Base-by-base conservation (phyloP, 2,888 invertebrate species). In the Drosophila peninsularis region DNA sequence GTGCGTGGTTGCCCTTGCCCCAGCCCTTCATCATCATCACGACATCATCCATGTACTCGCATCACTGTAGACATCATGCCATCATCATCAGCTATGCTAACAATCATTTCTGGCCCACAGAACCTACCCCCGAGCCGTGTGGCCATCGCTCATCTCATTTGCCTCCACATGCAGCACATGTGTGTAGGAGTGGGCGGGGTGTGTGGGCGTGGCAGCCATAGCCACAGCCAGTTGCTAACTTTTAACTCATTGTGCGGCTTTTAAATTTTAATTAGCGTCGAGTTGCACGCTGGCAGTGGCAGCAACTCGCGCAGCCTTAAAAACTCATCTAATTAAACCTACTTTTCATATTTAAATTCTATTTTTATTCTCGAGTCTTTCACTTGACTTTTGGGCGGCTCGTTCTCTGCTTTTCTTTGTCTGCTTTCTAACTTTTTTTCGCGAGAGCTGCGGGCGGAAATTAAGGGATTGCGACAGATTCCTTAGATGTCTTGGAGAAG, bases 191-290 rank as follows among this genome's bases (percentile, higher is more conserved):
- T 36, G 27, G 32, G 27, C 30, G 27, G 32, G 41, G 50, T n/a
- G 60, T 24, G 50, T 41, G 56, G 47, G 56, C 24, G 34, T 30
- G 55, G 11, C 17, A n/a, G 27, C 24, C 42, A 24, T 41, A 44
- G 63, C 86, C 81, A 55, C 70, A 63, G 62, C 76, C 61, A 67
- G 75, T 73, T 78, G 78, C 80, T 84, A 84, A 86, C 88, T 89
- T 89, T 84, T 70, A 68, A 78, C 89, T 87, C 88, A 84, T 84
- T 89, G 89, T 85, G 85, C 82, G 85, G 84, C 80, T 89, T 84
- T 84, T 89, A 87, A 84, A 89, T 87, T 89, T 86, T 89, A 86
- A 86, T 86, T 86, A 89, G 80, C 89, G 79, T 57, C 79, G 83
- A 85, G 76, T 69, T 75, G 71, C 76, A 71, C 65, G 62, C 71